These are phyloP conservation scores for Tineola bisselliella DNA, from an alignment of 2,888 invertebrate genomes.

Conservation along the genomic window DNA sequence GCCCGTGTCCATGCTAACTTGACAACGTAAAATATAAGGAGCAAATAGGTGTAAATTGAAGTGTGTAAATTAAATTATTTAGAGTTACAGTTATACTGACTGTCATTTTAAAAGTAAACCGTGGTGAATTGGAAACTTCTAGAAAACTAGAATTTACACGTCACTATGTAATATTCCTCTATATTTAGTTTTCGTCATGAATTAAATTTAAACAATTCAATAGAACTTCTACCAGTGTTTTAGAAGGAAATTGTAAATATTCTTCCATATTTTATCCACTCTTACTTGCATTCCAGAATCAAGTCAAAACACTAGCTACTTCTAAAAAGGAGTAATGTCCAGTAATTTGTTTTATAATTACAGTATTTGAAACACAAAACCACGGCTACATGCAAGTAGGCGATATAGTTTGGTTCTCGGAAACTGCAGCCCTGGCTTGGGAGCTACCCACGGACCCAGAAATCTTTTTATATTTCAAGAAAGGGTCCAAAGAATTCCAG, in stretches of 20 bases:
- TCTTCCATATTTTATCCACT: too few relatives aligned
- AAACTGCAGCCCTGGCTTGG: conserved; percentile 82
- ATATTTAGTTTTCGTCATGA: too few relatives aligned
- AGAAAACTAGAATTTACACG: not conserved
- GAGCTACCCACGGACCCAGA: conserved; percentile 73
- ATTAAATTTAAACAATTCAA: too few relatives aligned
- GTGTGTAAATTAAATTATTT: not conserved
- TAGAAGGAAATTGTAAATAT: too few relatives aligned
- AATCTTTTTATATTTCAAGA: conserved; percentile 32
- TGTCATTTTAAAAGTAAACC: not conserved
- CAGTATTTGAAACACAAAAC: conserved; percentile 72
- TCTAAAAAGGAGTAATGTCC: not conserved
- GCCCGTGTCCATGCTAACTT: too few relatives aligned
- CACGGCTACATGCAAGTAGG: conserved; percentile 67
- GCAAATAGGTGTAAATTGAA: not conserved
- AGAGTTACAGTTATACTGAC: not conserved
- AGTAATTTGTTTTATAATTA: conserved; percentile 19
- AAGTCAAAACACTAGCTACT: too few relatives aligned
- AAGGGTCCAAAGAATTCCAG: conserved; percentile 25
- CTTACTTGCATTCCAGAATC: too few relatives aligned
- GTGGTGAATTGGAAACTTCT: not conserved
- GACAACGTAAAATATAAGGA: not conserved
- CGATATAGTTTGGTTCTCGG: conserved; percentile 73
- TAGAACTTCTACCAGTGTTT: too few relatives aligned
- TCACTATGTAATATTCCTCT: too few relatives aligned